Base-by-base conservation (phyloP, 2,888 invertebrate species). In the Tillus elongatus region DNA sequence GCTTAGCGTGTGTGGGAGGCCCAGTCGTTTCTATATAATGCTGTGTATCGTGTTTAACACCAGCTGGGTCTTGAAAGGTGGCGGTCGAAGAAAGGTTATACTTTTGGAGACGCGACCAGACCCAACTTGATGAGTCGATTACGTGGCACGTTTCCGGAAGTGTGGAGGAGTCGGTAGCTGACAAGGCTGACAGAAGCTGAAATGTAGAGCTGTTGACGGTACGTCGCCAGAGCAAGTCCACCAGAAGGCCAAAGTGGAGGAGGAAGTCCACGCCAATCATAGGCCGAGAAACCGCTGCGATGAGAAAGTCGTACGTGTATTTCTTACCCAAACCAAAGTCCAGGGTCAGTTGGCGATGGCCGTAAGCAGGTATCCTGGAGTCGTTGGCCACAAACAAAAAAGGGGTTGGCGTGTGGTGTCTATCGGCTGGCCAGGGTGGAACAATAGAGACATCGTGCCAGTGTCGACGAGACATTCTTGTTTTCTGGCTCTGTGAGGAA, bases 1-100 rank as follows among this genome's bases (percentile, higher is more conserved):
- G 4, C 12, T 28, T 34, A 6, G 26, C 4, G 28, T 34, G 13
- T 6, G 13, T 9, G 6, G 34, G 34, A n/a, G 9, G 34, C 4
- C 34, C 8, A 8, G 8, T 34, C 28, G n/a, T 28, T 8, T 11
- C 27, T 4, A 34, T 34, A 12, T 28, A 13, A 28, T 34, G 34
- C 13, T 34, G 9, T 8, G 13, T 13, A 19, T 34, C 13, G 12
- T 28, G 19, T 28, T 28, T 34, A 4, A 27, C 24, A 19, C 6
- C n/a, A 19, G 24, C n/a, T 8, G 24, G 6, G 24, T 6, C 6
- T 6, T 8, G 6, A n/a, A 19, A 19, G n/a, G n/a, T 6, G 6
- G n/a, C 6, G 6, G 24, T 6, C 6, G 24, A 19, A 8, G 24
- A 19, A 19, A 19, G 24, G 6, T 19, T 19, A n/a, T 6, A 19